Evolutionary conservation across 2,113 vertebrate species (phyloP).

Genomic region (Dasyornis broadbenti): DNA sequence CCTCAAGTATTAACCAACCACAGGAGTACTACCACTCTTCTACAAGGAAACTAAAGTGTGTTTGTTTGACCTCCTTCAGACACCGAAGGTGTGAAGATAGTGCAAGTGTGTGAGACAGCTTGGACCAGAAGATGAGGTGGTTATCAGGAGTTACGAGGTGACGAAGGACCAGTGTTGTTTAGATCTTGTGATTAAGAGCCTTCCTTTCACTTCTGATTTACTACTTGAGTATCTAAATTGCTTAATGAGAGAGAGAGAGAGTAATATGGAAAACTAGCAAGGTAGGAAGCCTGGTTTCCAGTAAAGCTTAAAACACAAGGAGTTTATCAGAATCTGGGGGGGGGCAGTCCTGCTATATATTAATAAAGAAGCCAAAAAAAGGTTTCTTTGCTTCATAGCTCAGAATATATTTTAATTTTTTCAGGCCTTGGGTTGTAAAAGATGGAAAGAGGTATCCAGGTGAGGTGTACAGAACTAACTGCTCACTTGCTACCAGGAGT

Average conservation of each 20-base stretch:
- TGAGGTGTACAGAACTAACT: not conserved
- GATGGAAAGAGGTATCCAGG: not conserved
- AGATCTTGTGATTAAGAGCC: not conserved
- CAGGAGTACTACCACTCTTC: rapidly evolving
- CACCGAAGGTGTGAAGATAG: not conserved
- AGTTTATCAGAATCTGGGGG: not conserved
- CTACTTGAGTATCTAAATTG: not conserved
- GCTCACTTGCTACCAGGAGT: not conserved
- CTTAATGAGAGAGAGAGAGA: not conserved
- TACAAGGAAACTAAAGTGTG: not conserved
- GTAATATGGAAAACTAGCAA: not conserved
- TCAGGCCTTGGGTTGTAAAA: not conserved
- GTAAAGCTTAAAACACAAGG: not conserved
- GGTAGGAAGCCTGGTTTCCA: not conserved
- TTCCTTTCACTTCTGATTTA: not conserved
- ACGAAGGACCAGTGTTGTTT: not conserved
- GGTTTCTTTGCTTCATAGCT: not conserved
- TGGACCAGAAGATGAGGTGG: not conserved
- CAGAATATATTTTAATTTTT: not conserved
- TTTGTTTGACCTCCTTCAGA: not conserved
- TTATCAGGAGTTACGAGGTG: not conserved
- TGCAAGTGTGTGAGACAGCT: not conserved
- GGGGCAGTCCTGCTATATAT: rapidly evolving
- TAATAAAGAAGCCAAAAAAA: not conserved
- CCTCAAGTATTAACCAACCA: not conserved